phyloP scores from a whole-genome alignment of 2,888 invertebrate genomes.

The Idaea biselata region DNA sequence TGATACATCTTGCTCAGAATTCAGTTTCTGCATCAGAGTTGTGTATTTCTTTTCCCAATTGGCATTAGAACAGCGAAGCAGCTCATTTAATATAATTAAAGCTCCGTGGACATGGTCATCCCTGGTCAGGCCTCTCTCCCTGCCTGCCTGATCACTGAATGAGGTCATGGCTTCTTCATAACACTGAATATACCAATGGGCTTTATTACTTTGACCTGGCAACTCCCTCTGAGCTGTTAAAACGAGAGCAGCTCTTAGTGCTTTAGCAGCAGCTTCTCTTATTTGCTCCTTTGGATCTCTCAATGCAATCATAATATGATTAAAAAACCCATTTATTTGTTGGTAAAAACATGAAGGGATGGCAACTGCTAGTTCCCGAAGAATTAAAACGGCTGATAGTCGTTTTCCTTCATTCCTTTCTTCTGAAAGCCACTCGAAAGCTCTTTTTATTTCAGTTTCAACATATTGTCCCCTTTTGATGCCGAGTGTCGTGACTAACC shows the following conservation, averaged over 20 bases:
- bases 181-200: slow-evolving; percentile 95
- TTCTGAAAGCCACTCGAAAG: slow-evolving; percentile 95
- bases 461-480: slow-evolving; percentile 97
- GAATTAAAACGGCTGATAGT: slow-evolving; percentile 93
- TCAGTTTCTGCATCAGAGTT: slow-evolving; percentile 83
- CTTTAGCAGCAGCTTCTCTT: slow-evolving; percentile 95
- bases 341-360: slow-evolving; percentile 98
- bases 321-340: slow-evolving; percentile 94
- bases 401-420: slow-evolving; percentile 95
- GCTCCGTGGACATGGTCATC: slow-evolving; percentile 97
- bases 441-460: slow-evolving; percentile 96
- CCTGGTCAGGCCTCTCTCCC: slow-evolving; percentile 85
- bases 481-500: slow-evolving; percentile 92
- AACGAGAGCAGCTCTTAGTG: slow-evolving; percentile 94
- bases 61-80: slow-evolving; percentile 93
- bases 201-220: slow-evolving; percentile 92
- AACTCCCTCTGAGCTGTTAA: slow-evolving; percentile 97
- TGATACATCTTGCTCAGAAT: slow-evolving; percentile 65
- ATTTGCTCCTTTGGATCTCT: slow-evolving; percentile 95
- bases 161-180: slow-evolving; percentile 92
- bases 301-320: slow-evolving; percentile 93
- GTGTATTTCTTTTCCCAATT: slow-evolving; percentile 92
- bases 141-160: slow-evolving; percentile 82
- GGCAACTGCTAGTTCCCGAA: slow-evolving; percentile 95
- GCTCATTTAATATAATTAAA: slow-evolving; percentile 94